Conservation (phyloP, 2,797 vertebrate genomes). For the Botia almorhae region DNA sequence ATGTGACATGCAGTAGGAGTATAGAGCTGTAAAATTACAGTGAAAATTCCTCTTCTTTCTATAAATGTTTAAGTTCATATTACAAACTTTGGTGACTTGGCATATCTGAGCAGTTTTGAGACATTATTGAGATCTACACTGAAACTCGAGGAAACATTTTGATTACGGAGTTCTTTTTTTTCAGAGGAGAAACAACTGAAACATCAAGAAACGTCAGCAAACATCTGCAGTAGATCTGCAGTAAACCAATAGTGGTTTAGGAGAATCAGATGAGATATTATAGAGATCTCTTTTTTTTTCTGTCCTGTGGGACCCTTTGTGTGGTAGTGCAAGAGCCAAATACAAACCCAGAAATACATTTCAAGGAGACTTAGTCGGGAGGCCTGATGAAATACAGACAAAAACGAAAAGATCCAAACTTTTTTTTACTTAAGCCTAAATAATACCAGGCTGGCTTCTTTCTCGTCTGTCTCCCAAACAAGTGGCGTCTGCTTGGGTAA, state of each 20-base stretch:
- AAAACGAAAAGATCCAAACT: slow-evolving; percentile 6
- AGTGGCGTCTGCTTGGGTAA: slow-evolving; percentile 39
- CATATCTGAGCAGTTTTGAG: background rate
- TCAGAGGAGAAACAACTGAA: background rate
- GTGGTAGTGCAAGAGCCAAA: slow-evolving; percentile 15
- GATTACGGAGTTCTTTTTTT: no score
- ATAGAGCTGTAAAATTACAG: no score
- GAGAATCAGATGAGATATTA: background rate
- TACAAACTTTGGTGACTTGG: no score
- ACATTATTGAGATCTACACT: background rate
- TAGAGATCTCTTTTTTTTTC: background rate
- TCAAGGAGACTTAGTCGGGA: slow-evolving; percentile 19
- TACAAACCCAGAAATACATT: slow-evolving; percentile 25
- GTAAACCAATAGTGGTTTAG: background rate
- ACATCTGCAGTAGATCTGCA: background rate
- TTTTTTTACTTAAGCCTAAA: slow-evolving; percentile 24
- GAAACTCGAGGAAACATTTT: no score
- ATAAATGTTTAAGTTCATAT: no score
- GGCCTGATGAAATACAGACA: slow-evolving; percentile 50
- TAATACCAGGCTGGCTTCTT: slow-evolving; percentile 28
- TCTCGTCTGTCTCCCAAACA: slow-evolving; percentile 30
- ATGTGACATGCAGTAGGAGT: no score
- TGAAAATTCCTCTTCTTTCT: no score
- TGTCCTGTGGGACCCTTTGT: background rate
- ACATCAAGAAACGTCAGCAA: background rate